Base-by-base conservation (phyloP, 2,888 invertebrate genomes). In the Microctonus brassicae region DNA sequence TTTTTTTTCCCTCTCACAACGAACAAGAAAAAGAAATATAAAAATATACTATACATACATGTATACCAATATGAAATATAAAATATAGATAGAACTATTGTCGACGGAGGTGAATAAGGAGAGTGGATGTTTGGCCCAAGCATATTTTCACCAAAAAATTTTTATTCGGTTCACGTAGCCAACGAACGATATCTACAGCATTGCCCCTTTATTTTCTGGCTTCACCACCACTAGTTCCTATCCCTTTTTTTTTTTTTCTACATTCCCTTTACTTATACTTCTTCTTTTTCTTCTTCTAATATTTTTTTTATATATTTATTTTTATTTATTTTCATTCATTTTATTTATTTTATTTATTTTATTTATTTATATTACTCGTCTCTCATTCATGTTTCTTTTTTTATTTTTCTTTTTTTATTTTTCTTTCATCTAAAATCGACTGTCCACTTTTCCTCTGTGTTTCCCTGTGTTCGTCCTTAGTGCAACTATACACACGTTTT, bases 131-230 rank as follows among this genome's bases (percentile, higher is more conserved):
- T 42, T 66, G 60, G 67, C 34, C 69, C 64, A 64, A 70, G 70
- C 63, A 73, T 73, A 74, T 74, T 74, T 71, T 60, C 52, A 63
- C 65, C 26, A 42, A 58, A 47, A 34, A 55, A 47, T 55, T 62
- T 68, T 70, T 72, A 76, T 76, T 76, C 73, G 22, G 60, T 75
- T 66, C 75, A 72, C 75, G 76, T 75, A 74, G 47, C 26, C 36
- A 42, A 17, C n/a, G 42, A 13, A 29, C n/a, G 17, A 39, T 55
- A 60, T 65, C 20, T 39, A 66, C 13, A 29, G 72, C 29, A 63
- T 47, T 47, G 47, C 47, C 63, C 64, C 64, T 74, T 70, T 55
- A 68, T 67, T 47, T 58, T 67, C 61, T 36, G 57, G 34, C 58
- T 70, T 39, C 17, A 29, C 52, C 29, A 57, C 67, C 17, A 66